phyloP scores from a whole-genome alignment of 2,888 invertebrate genomes.

The Monoplex corrugatus region DNA sequence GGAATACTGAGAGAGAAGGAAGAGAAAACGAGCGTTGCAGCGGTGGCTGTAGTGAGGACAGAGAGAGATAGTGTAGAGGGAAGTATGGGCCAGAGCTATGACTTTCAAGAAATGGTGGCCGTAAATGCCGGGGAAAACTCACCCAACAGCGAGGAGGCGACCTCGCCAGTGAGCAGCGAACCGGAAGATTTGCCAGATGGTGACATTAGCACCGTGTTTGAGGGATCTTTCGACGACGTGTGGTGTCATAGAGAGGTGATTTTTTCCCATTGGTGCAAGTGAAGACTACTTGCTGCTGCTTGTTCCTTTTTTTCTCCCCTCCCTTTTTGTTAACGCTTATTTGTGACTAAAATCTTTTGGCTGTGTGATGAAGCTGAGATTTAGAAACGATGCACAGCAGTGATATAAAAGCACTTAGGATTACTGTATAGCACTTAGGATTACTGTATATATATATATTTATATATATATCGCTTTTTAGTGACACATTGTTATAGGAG shows the following conservation, averaged over 20 bases:
- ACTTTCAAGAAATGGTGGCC: neutral
- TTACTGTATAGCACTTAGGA: neutral
- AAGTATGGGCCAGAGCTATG: neutral
- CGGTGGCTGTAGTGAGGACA: neutral
- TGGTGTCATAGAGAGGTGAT: constrained; percentile 2
- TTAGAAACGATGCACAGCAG: neutral
- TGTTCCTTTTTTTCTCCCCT: neutral
- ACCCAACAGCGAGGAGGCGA: neutral
- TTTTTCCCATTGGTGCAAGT: neutral
- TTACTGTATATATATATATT: neutral
- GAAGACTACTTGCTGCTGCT: neutral
- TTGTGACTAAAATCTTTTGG: neutral
- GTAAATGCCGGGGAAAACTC: constrained; percentile 5
- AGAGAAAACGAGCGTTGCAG: neutral
- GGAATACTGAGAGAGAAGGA: neutral
- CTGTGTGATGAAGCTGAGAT: constrained; percentile 16
- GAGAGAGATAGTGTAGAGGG: neutral
- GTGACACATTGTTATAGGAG: too few relatives aligned
- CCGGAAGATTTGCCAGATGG: neutral
- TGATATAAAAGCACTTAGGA: too few relatives aligned
- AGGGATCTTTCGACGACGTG: constrained; percentile 19
- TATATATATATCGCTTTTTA: too few relatives aligned
- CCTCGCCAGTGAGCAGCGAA: neutral
- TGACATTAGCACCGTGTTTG: constrained; percentile 7
- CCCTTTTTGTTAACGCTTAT: neutral